Evolutionary conservation across 2,113 vertebrate species (phyloP).

Genomic region (Chunga burmeisteri): DNA sequence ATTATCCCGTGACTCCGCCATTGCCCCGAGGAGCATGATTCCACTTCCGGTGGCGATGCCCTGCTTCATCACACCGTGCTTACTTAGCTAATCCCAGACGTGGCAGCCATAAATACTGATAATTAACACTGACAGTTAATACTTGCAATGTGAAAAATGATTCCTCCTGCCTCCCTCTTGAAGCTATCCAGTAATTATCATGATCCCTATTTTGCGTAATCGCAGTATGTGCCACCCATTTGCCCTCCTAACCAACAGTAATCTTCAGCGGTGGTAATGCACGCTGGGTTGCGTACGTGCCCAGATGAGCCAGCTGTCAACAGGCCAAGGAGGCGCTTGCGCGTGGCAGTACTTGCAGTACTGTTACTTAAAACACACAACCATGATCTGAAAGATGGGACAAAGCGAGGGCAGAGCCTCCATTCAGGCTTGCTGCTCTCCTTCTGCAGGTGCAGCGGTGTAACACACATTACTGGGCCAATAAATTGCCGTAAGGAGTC

Average conservation of each 20-base stretch:
- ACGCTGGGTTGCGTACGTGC: not conserved
- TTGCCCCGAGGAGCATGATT: not conserved
- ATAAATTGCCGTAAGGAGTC: not conserved
- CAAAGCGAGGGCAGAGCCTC: not conserved
- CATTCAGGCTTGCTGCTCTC: not conserved
- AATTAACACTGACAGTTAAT: conserved; percentile 42
- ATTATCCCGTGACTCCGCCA: not conserved
- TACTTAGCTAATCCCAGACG: conserved; percentile 16
- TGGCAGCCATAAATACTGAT: conserved; percentile 20
- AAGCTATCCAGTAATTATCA: conserved; percentile 9
- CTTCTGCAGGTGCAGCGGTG: not conserved
- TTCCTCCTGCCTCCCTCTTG: conserved; percentile 13
- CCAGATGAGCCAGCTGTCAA: not conserved
- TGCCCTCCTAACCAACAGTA: not conserved
- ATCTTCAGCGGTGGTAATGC: not conserved
- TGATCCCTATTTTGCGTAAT: not conserved
- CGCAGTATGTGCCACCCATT: not conserved
- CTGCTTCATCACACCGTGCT: not conserved
- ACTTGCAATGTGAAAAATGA: not conserved
- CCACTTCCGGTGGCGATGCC: not conserved
- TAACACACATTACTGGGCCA: rapidly evolving
- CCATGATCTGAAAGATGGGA: not conserved
- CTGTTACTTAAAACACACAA: not conserved
- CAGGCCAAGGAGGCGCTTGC: rapidly evolving
- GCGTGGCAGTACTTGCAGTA: rapidly evolving